Percentiles rank a stretch among this genome's conserved stretches.
Evolutionary conservation across 2,113 vertebrate species (phyloP).

Genomic region (Vidua chalybeata): DNA sequence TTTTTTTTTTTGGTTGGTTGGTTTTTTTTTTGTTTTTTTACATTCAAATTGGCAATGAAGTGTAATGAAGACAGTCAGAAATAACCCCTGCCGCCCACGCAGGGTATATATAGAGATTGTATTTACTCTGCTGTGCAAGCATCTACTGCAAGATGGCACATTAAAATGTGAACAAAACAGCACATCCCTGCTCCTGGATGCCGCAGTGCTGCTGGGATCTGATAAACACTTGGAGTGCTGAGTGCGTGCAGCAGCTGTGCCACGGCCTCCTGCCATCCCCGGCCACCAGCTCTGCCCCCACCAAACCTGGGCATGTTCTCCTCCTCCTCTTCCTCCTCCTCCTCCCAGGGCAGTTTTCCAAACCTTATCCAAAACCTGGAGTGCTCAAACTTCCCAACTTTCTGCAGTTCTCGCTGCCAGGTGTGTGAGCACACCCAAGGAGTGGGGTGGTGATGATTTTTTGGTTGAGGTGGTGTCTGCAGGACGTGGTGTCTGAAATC

Average conservation of each 20-base stretch:
- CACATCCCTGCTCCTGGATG: slow-evolving; percentile 64
- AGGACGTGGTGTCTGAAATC: not conserved
- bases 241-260: slow-evolving; percentile 20
- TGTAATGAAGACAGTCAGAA: slow-evolving; percentile 72
- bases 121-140: slow-evolving; percentile 75
- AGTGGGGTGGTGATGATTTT: not conserved
- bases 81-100: slow-evolving; percentile 69
- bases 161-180: slow-evolving; percentile 70
- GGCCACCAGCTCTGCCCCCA: not conserved
- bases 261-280: not conserved
- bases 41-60: slow-evolving; percentile 63
- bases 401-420: accelerated
- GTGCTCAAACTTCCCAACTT: not conserved
- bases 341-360: not conserved
- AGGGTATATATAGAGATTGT: slow-evolving; percentile 71
- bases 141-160: slow-evolving; percentile 72
- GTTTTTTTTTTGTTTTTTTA: not conserved
- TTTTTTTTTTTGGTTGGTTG: not conserved
- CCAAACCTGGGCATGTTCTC: not conserved
- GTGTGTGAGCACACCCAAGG: accelerated
- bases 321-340: not conserved
- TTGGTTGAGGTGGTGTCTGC: not conserved
- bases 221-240: slow-evolving; percentile 62
- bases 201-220: slow-evolving; percentile 67
- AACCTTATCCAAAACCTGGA: not conserved